Evolutionary conservation across 2,888 invertebrate genomes (phyloP).

Genomic region (Thymelicus sylvestris): DNA sequence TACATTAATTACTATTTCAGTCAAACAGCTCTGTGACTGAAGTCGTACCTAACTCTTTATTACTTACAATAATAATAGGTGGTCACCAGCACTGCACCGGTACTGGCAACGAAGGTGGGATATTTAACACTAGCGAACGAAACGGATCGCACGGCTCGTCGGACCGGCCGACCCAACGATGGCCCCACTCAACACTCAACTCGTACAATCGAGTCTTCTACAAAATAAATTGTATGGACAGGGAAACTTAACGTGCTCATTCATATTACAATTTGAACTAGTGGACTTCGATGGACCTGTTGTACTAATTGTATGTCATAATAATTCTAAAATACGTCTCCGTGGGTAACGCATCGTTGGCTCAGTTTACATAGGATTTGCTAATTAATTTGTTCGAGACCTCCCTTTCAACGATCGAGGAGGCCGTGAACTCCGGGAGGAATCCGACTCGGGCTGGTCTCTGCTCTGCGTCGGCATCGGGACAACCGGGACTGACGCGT

Average conservation of each 20-base stretch:
- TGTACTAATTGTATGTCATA: not conserved
- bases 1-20: conserved; percentile 64
- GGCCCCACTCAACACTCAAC: not conserved
- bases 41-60: conserved; percentile 61
- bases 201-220: not conserved
- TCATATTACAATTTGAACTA: not conserved
- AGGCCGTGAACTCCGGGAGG: not conserved
- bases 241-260: not conserved
- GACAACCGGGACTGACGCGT: not conserved
- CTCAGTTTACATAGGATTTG: conserved; percentile 30
- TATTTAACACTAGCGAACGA: conserved; percentile 53
- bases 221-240: not conserved
- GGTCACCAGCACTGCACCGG: conserved; percentile 56
- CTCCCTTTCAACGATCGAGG: conserved; percentile 12
- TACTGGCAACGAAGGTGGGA: conserved; percentile 69
- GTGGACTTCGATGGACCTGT: not conserved
- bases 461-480: not conserved
- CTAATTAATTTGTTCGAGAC: conserved; percentile 7
- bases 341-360: conserved; percentile 35
- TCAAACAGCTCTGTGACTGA: conserved; percentile 66
- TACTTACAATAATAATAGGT: conserved; percentile 59
- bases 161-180: conserved; percentile 21
- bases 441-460: conserved; percentile 1
- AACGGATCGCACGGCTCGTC: conserved; percentile 16
- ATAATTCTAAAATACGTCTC: conserved; percentile 1